A percentile compares a stretch with the other conserved stretches of the same genome.
phyloP scores from a whole-genome alignment of 2,797 vertebrate genomes.

The Vultur gryphus region DNA sequence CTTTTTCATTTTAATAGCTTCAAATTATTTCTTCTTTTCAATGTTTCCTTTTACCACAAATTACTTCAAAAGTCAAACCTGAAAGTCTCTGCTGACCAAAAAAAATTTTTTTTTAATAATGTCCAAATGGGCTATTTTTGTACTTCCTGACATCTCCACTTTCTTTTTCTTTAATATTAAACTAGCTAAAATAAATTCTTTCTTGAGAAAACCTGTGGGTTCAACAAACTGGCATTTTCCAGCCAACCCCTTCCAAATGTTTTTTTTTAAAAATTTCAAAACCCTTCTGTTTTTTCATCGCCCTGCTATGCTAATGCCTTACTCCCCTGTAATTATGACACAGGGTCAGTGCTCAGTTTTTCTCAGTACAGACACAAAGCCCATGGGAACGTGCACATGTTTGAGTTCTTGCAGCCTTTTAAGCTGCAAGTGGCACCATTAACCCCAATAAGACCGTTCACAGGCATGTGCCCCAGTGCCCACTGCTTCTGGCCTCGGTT shows the following conservation, averaged over 20 bases:
- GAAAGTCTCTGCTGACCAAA: background rate
- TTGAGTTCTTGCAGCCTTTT: background rate
- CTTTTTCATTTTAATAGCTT: background rate
- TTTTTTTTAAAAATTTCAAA: background rate
- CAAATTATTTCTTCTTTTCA: background rate
- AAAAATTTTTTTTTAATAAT: background rate
- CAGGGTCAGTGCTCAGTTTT: background rate
- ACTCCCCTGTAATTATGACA: background rate
- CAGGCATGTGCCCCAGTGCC: background rate
- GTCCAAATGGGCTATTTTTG: rapidly evolving
- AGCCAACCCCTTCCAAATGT: background rate
- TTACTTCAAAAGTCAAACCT: background rate
- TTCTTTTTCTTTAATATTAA: background rate
- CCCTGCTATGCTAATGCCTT: background rate
- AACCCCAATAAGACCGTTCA: background rate
- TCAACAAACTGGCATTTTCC: background rate
- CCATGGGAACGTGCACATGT: background rate
- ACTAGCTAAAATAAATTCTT: background rate
- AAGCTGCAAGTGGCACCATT: background rate
- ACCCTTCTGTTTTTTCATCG: background rate
- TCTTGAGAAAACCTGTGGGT: background rate
- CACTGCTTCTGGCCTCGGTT: background rate
- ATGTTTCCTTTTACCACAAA: background rate
- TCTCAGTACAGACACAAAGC: background rate
- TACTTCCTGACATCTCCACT: background rate